Percentiles rank a stretch among this genome's conserved stretches.
These are phyloP conservation scores for Acinonyx jubatus DNA, from an alignment of 2,113 vertebrate species.

Conservation along the genomic window DNA sequence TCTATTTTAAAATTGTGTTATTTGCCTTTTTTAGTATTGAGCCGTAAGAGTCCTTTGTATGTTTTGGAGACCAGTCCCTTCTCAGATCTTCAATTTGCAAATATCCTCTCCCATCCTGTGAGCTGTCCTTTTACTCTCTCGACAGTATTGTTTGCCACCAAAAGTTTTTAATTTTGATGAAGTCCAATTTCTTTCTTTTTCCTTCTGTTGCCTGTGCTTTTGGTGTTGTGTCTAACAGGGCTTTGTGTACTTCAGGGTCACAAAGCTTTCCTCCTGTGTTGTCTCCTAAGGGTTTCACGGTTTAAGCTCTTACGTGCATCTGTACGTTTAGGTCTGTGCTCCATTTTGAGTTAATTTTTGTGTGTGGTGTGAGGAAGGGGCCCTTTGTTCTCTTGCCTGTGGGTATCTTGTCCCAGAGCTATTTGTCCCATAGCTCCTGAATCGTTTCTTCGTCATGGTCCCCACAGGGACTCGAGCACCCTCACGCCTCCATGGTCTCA, in stretches of 20 bases:
- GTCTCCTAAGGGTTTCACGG: background rate
- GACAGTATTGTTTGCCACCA: background rate
- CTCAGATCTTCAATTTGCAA: background rate
- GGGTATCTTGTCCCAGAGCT: background rate
- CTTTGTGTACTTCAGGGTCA: background rate
- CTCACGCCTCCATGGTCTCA: background rate
- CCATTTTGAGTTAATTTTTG: background rate
- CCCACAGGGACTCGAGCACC: background rate
- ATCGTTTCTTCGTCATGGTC: background rate
- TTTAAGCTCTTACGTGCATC: background rate
- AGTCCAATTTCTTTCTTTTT: background rate
- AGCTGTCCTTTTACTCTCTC: background rate
- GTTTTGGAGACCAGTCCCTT: background rate
- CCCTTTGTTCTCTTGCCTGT: background rate
- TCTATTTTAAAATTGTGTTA: background rate
- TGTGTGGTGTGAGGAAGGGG: background rate
- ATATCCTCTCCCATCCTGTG: background rate
- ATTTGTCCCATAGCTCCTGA: background rate
- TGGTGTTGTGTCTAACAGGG: background rate
- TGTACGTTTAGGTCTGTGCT: background rate
- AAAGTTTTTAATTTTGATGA: background rate
- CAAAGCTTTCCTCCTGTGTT: background rate
- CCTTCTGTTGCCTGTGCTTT: background rate
- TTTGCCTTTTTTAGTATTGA: background rate
- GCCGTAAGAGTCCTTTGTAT: background rate